These are phyloP conservation scores for Cricetomys ansorgei DNA, from an alignment of 2,113 vertebrate genomes.

Conservation along the genomic window DNA sequence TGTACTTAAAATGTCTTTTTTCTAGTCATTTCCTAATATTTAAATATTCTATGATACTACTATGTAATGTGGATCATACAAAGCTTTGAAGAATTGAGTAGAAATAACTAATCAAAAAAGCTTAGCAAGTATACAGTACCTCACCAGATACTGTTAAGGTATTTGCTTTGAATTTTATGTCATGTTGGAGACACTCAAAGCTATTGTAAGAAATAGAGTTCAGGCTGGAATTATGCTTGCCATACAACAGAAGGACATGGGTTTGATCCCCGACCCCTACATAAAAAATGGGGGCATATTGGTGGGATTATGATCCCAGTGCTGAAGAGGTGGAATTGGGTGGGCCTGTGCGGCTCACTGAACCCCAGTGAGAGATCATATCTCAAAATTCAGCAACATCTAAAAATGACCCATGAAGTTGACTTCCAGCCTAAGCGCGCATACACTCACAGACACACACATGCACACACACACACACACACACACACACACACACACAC, in stretches of 20 bases:
- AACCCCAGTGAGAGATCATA: too few species aligned
- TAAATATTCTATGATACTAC: neutral
- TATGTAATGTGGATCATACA: neutral
- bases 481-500: neutral
- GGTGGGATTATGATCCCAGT: neutral
- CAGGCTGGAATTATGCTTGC: neutral
- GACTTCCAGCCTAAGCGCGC: neutral
- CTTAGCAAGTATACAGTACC: neutral
- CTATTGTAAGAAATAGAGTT: neutral
- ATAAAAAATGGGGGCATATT: neutral
- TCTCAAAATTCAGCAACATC: neutral
- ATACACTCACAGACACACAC: neutral
- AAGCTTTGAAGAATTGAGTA: neutral
- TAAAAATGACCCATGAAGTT: neutral
- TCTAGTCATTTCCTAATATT: neutral
- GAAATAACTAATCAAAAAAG: neutral
- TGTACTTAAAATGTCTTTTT: neutral
- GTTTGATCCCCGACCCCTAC: neutral
- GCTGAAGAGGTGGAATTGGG: neutral
- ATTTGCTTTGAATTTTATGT: slow-evolving; percentile 5
- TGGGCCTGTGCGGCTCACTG: too few species aligned
- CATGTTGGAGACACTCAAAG: neutral
- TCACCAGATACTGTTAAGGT: neutral
- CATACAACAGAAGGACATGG: too few species aligned
- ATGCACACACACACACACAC: too few species aligned